phyloP scores from a whole-genome alignment of 2,113 vertebrate species.

The Onychostruthus taczanowskii region DNA sequence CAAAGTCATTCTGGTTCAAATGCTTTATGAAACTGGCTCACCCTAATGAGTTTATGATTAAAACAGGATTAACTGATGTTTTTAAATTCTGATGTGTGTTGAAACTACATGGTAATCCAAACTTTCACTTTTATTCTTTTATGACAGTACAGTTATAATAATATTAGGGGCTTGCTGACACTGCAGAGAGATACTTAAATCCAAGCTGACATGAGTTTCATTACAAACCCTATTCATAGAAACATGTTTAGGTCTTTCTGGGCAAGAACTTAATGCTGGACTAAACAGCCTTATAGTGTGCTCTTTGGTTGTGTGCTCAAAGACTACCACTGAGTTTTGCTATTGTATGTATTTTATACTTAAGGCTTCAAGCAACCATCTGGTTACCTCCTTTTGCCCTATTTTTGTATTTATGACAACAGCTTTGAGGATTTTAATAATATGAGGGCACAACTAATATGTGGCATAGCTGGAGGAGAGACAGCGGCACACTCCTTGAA shows the following conservation, averaged over 20 bases:
- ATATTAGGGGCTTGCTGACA: background rate
- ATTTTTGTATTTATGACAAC: background rate
- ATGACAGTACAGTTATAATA: background rate
- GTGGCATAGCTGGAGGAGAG: background rate
- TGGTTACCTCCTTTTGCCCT: background rate
- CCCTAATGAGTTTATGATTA: background rate
- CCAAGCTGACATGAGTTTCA: background rate
- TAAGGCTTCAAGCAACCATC: background rate
- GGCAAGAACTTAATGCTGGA: background rate
- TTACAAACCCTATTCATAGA: background rate
- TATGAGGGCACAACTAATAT: background rate
- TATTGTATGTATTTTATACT: background rate
- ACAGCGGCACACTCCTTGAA: background rate
- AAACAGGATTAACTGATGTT: background rate
- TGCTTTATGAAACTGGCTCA: background rate
- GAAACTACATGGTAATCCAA: background rate
- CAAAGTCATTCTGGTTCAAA: background rate
- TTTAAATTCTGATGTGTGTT: background rate
- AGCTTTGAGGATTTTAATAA: slow-evolving; percentile 11
- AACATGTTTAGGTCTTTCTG: background rate
- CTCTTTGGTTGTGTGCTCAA: background rate
- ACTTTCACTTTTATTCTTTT: background rate
- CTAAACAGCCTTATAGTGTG: background rate
- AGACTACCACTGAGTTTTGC: background rate
- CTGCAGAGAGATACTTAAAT: background rate